A percentile compares a stretch with the other conserved stretches of the same genome.
These are phyloP conservation scores for Xylocampa areola DNA, from an alignment of 2,888 invertebrate genomes.

Conservation along the genomic window DNA sequence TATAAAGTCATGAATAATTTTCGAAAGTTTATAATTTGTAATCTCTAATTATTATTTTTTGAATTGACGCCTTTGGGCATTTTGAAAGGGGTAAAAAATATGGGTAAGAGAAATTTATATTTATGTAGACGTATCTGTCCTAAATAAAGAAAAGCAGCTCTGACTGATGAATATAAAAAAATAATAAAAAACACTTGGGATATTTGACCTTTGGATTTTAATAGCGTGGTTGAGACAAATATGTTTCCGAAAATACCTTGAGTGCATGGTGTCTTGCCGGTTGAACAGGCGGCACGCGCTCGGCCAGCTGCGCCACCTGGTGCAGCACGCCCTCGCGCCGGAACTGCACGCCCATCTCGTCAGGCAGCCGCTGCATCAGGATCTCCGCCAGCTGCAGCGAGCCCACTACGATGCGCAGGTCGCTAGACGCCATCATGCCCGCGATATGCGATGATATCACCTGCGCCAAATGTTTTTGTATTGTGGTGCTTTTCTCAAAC, in stretches of 20 bases:
- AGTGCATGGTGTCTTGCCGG: constrained; percentile 88
- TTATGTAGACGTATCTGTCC: too few species aligned
- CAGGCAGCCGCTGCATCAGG: constrained; percentile 98
- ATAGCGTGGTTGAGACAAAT: too few species aligned
- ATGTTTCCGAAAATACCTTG: constrained; percentile 66
- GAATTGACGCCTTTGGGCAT: too few species aligned
- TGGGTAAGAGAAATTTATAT: too few species aligned
- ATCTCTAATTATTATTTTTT: too few species aligned
- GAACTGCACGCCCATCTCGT: constrained; percentile 98
- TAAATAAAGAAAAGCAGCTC: too few species aligned
- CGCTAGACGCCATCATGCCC: constrained; percentile 99
- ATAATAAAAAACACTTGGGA: too few species aligned
- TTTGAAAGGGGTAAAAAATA: too few species aligned
- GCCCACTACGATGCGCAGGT: constrained; percentile 98
- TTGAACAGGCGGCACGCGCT: constrained; percentile 68
- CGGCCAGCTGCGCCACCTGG: constrained; percentile 91
- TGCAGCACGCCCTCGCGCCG: constrained; percentile 99
- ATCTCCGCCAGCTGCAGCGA: constrained; percentile 99
- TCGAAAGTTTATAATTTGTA: too few species aligned
- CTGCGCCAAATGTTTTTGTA: constrained; percentile 57
- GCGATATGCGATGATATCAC: constrained; percentile 99
- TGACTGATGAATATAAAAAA: too few species aligned
- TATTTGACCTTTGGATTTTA: too few species aligned
- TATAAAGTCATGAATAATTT: background rate
- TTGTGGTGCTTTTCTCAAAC: too few species aligned